phyloP scores from a whole-genome alignment of 2,888 invertebrate genomes.

The Macrosoma leucophasiata region DNA sequence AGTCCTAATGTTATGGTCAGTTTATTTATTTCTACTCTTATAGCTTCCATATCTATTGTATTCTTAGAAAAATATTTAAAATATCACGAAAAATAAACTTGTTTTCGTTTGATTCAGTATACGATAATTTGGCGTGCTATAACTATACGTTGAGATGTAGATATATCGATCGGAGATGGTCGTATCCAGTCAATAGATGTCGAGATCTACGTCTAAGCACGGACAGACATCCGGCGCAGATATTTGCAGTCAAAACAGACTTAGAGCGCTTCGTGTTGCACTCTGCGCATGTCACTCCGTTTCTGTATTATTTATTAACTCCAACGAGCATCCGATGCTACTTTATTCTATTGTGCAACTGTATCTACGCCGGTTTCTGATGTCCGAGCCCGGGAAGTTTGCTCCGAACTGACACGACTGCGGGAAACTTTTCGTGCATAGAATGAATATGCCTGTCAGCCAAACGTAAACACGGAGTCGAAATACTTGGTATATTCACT shows the following conservation, averaged over 20 bases:
- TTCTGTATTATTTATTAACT: constrained; percentile 74
- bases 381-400: constrained; percentile 65
- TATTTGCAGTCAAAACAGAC: constrained; percentile 72
- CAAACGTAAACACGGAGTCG: constrained; percentile 59
- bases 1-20: too few relatives aligned
- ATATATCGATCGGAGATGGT: too few relatives aligned
- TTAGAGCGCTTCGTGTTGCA: constrained; percentile 52
- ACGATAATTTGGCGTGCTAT: too few relatives aligned
- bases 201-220: too few relatives aligned
- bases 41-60: too few relatives aligned
- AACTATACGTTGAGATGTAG: too few relatives aligned
- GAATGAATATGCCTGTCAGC: constrained; percentile 68
- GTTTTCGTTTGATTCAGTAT: too few relatives aligned
- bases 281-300: constrained; percentile 69
- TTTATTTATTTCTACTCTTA: too few relatives aligned
- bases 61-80: too few relatives aligned
- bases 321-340: constrained; percentile 74
- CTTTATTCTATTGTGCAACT: constrained; percentile 72
- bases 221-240: constrained; percentile 56
- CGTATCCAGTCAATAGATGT: too few relatives aligned
- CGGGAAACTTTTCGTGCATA: constrained; percentile 71
- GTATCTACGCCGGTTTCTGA: constrained; percentile 58
- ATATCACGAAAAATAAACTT: too few relatives aligned
- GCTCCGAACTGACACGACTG: constrained; percentile 58
- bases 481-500: constrained; percentile 56